Base-by-base conservation (phyloP, 1,140 invertebrate species). In the Drosophila nikananu region DNA sequence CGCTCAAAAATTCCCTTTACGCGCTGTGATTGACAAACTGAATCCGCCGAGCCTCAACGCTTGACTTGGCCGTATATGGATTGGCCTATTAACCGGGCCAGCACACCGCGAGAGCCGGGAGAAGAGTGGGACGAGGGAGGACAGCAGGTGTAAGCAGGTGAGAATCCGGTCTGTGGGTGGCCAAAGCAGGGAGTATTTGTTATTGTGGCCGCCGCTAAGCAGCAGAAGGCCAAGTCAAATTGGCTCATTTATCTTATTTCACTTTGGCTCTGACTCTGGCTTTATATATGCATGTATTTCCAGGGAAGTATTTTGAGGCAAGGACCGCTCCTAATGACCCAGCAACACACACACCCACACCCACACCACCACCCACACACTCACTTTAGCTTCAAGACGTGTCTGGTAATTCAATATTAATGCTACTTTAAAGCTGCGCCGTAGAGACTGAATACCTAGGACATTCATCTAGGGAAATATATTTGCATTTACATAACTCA, bases 171-270 rank as follows among this genome's bases (percentile, higher is more conserved):
- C 6, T 44, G 55, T 42, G 54, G 62, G 52, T 58, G 63, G 27
- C 42, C 30, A 8, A 8, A 30, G 32, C 61, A 23, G 32, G 15
- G 21, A 54, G 52, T 55, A 35, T 68, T 49, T 72, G 67, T 68
- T 68, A 35, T 71, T 68, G 61, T 42, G 66, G 66, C 62, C 49
- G n/a, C 44, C 49, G 61, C 52, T 62, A 77, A 67, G 80, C 73
- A 82, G 35, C 32, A 57, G 35, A 57, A 57, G 80, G 80, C 68
- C 78, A 79, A 82, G 75, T 83, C 62, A 83, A 87, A 87, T 86
- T 86, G 83, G 66, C 83, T 87, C 80, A 86, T 86, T 86, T 86
- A 86, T 86, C 83, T 86, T 82, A 82, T 86, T 82, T 86, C 75
- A 86, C 65, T 76, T 86, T 82, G 62, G 15, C 48, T 49, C 48